These are phyloP conservation scores for Malurus splendens DNA, from an alignment of 2,797 vertebrate species.

Conservation along the genomic window DNA sequence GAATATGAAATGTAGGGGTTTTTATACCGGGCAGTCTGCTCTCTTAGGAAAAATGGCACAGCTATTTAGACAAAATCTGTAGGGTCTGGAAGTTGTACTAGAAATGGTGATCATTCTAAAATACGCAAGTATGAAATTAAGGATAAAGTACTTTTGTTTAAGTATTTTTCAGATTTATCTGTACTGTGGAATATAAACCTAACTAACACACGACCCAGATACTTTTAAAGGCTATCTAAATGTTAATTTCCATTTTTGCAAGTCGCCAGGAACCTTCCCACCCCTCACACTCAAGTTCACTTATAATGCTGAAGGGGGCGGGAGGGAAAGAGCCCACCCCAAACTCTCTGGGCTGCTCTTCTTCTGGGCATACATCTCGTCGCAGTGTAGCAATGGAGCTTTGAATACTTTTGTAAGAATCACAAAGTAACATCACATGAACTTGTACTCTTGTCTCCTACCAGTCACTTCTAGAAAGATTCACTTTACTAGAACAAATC, in stretches of 20 bases:
- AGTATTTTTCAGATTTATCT: neutral
- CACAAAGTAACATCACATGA: conserved; percentile 54
- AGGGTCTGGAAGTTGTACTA: neutral
- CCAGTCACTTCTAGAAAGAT: conserved; percentile 61
- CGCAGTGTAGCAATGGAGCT: conserved; percentile 12
- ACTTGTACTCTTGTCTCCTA: conserved; percentile 55
- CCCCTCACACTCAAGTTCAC: neutral
- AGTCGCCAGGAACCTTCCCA: neutral
- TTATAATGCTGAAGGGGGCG: neutral
- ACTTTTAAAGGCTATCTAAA: conserved; percentile 27
- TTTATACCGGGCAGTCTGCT: neutral
- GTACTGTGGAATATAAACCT: neutral
- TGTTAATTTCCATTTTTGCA: conserved; percentile 31
- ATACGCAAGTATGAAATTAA: neutral
- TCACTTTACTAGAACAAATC: conserved; percentile 65
- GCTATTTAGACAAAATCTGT: neutral
- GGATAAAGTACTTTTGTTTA: neutral
- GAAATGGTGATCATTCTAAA: neutral
- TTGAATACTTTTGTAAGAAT: conserved; percentile 42
- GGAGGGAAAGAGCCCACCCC: neutral
- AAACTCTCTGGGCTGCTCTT: neutral
- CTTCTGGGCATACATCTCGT: neutral
- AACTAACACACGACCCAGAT: neutral
- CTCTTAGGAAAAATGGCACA: neutral
- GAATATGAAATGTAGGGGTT: neutral